Evolutionary conservation across 2,888 invertebrate species (phyloP), one percentile per base, ranked within the genome.

Genomic region (Rotaria sp.): DNA sequence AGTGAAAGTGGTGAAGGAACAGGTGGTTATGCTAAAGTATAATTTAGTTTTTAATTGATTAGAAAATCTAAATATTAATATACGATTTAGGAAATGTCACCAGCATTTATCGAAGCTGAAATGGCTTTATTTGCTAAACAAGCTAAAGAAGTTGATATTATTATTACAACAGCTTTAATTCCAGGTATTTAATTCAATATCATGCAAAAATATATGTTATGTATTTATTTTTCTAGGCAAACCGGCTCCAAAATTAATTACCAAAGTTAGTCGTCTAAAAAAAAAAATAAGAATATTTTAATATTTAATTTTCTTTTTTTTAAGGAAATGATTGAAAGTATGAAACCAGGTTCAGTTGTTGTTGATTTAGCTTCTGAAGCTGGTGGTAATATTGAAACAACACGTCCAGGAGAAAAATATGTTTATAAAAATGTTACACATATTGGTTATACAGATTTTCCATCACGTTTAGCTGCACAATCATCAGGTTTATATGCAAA

Each of bases 341-440:
- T 95, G 95, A 94, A 94, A 89, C 95, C 95, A 0, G 96, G 96
- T 50, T 95, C 95, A 88, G 95, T 96, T 48, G 93, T 96, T 74
- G 96, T 96, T 3, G 96, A 96, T 91, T 91, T 96, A 89, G 96
- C 96, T 0, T 94, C 96, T 0, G 96, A 96, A 92, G 94, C 94
- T 89, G 96, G 96, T 13, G 96, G 95, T 84, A 96, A 96, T 91
- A 92, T 95, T 84, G 94, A 94, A 91, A 95, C 95, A 1, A 95
- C 94, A 0, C 93, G 92, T 89, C 95, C 95, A 35, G 95, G 95
- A 24, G 93, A 94, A 91, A 92, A 95, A 84, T 93, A 94, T 88
- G 92, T 92, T 30, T 93, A 95, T 89, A 94, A 95, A 88, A 95
- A 94, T 88, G 94, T 96, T 48, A 94, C 94, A 0, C 96, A 96